Percentiles rank a stretch among this genome's conserved stretches.
phyloP scores from a whole-genome alignment of 2,797 vertebrate genomes.

The Brotula barbata region DNA sequence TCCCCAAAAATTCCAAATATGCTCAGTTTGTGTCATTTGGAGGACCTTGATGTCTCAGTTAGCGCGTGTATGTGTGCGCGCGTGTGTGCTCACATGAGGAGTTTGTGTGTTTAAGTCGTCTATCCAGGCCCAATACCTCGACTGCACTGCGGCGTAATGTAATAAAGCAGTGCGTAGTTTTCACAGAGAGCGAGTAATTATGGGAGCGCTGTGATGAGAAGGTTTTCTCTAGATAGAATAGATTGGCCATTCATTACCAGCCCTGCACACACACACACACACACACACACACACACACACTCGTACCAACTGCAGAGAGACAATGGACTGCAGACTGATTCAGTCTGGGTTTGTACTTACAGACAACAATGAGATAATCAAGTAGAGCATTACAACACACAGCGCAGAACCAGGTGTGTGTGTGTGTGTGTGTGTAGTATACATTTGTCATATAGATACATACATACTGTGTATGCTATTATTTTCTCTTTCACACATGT shows the following conservation, averaged over 20 bases:
- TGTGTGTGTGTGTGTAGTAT: slow-evolving; percentile 43
- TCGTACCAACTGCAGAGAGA: slow-evolving; percentile 91
- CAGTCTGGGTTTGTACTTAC: slow-evolving; percentile 99
- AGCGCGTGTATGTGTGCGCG: not conserved
- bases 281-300: slow-evolving; percentile 27
- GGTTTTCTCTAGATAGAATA: slow-evolving; percentile 94
- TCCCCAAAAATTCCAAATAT: not conserved
- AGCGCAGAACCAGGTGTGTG: slow-evolving; percentile 70
- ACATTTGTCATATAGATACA: slow-evolving; percentile 3
- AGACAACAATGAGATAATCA: slow-evolving; percentile 99
- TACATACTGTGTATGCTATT: not conserved
- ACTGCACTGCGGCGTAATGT: slow-evolving; percentile 70
- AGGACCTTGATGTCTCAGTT: too few relatives aligned
- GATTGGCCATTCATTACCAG: slow-evolving; percentile 99
- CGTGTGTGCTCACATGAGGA: slow-evolving; percentile 13
- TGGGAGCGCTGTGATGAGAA: slow-evolving; percentile 92
- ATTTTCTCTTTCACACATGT: not conserved
- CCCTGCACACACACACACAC: slow-evolving; percentile 64
- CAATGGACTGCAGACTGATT: slow-evolving; percentile 94
- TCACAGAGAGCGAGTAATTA: slow-evolving; percentile 95
- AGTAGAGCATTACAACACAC: slow-evolving; percentile 92
- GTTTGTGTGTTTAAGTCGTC: slow-evolving; percentile 50
- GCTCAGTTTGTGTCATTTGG: too few relatives aligned
- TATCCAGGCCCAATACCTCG: slow-evolving; percentile 31
- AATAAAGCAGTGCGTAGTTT: slow-evolving; percentile 85